Base-by-base conservation (phyloP, 2,888 invertebrate species). In the Ganaspis brasiliensis region DNA sequence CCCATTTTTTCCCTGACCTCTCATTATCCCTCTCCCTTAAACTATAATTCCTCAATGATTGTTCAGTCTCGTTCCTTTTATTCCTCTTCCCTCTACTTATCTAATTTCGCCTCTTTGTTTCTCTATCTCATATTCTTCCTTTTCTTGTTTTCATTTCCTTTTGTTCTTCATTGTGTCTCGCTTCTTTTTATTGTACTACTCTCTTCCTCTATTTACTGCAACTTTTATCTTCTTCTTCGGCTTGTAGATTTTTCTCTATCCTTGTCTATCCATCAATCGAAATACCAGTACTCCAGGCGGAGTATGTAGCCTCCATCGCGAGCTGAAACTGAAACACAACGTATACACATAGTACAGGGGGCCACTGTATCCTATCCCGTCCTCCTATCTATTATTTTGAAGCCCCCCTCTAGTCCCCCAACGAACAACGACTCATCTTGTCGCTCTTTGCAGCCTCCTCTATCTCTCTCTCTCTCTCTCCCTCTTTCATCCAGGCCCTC, bases 351-450 rank as follows among this genome's bases (percentile, higher is more conserved):
- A 31, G 88, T 87, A 84, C 87, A 87, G 86, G 89, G 89, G 88
- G 86, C 87, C 86, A 84, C 85, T 86, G 86, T 84, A 85, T 88
- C 85, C 86, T 89, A 88, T 89, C 87, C 88, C 89, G 86, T 89
- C 87, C 89, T 89, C 89, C 89, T 89, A 90, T 89, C 90, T 88
- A 91, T 90, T 90, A 90, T 90, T 91, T 90, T 88, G 87, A 88
- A 86, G 87, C 86, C 67, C 88, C 90, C 89, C 89, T 87, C 85
- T 83, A 83, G 80, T 80, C 82, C 83, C 80, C 80, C 78, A 67
- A 79, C 81, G 81, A 79, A 79, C 79, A 80, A 78, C 78, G 74
- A 75, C 74, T 75, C 61, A 78, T 77, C 75, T 79, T 73, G 72
- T 77, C 61, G 57, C 57, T 45, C 77, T 59, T 61, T 76, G 40